Base-by-base conservation (phyloP, 2,113 vertebrate genomes). In the Dunckerocampus dactyliophorus region DNA sequence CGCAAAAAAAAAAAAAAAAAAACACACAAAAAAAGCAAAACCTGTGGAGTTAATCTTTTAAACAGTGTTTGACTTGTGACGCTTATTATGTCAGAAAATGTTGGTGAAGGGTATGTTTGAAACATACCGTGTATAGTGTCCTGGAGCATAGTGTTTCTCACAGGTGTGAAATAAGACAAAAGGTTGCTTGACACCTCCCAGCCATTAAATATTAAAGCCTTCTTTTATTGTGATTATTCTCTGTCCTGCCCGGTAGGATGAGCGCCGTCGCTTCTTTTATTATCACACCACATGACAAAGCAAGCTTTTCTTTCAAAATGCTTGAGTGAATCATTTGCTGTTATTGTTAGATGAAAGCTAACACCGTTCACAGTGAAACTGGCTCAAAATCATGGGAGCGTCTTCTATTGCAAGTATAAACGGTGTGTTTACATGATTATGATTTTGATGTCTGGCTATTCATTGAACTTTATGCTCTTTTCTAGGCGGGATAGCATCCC, bases 161-260 rank as follows among this genome's bases (percentile, higher is more conserved):
- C 54, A 56, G 50, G 47, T 67, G 76, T 75, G 59, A 76, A 76
- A 53, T 45, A 65, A 53, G 64, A 53, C 63, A 55, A 67, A 55
- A 10, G 21, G 47, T 54, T 62, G 63, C 59, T 74, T 73, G 57
- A 83, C 75, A 78, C 75, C 67, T 45, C 3, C 1, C 10, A 58
- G 20, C 16, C 34, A 51, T 90, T 2, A 85, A 89, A 87, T 82
- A 86, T 88, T 82, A 34, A 89, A 59, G 22, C 7, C 3, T 56
- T 71, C 72, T 69, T 70, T 63, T 71, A 73, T 56, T 42, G 54
- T 76, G 65, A 75, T 72, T 15, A 57, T 75, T 58, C 9, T 34
- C 28, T 11, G 7, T 42, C 24, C 15, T 21, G 19, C 21, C 13
- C 50, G 19, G 46, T 43, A n/a, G 46, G 22, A 46, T 49, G 19